Conservation (phyloP, 2,113 vertebrate genomes). For the Rhinoptilus africanus region DNA sequence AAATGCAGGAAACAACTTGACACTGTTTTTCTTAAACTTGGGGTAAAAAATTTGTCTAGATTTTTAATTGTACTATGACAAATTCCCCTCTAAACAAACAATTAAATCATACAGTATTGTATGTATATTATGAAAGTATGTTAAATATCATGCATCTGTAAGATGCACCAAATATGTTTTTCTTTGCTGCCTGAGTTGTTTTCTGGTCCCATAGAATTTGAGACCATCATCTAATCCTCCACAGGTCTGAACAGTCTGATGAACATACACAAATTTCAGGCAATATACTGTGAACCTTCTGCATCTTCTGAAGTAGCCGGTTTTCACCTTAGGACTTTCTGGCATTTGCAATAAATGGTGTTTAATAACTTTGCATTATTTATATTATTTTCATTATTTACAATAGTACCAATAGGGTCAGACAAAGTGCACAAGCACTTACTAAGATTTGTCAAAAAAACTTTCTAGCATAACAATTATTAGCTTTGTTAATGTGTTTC, state of each 20-base stretch:
- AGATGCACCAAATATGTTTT: background rate
- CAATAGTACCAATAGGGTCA: background rate
- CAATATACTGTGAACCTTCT: background rate
- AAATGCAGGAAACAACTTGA: background rate
- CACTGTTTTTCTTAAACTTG: background rate
- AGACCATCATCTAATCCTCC: background rate
- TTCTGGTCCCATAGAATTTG: background rate
- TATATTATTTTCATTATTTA: background rate
- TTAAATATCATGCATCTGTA: accelerated
- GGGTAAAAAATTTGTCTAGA: background rate
- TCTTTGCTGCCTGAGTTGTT: background rate
- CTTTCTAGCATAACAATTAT: background rate
- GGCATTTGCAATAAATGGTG: background rate
- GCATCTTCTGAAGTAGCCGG: background rate
- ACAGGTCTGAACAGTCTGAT: background rate
- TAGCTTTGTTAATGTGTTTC: background rate
- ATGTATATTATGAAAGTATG: background rate
- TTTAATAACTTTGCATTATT: background rate
- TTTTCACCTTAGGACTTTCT: background rate
- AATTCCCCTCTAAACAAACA: background rate
- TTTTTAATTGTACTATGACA: background rate
- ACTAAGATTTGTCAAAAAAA: background rate
- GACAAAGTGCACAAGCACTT: background rate
- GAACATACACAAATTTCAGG: background rate
- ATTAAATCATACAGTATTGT: background rate